phyloP scores from a whole-genome alignment of 2,113 vertebrate genomes.

The Helogale parvula region DNA sequence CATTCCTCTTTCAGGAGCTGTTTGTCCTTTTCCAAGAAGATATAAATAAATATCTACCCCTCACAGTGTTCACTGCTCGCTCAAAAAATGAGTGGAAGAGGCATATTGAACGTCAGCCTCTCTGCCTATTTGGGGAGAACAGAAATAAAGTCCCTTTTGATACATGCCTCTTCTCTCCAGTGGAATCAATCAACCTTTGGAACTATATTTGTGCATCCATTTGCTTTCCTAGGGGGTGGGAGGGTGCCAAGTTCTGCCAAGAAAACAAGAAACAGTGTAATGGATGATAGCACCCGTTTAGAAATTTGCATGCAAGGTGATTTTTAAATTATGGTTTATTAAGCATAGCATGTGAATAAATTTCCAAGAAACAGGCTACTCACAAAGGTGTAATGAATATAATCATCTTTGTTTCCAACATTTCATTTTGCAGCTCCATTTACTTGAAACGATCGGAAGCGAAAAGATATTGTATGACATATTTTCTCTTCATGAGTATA shows the following conservation, averaged over 20 bases:
- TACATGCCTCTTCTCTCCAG: not conserved
- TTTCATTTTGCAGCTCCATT: slow-evolving; percentile 82
- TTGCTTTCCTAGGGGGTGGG: not conserved
- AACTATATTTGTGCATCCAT: not conserved
- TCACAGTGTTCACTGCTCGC: not conserved
- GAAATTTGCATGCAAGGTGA: slow-evolving; percentile 66
- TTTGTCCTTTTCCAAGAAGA: not conserved
- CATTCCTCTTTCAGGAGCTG: not conserved
- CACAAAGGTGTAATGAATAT: slow-evolving; percentile 53
- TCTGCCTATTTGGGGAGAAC: not conserved
- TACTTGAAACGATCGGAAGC: slow-evolving; percentile 76
- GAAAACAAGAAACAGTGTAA: slow-evolving; percentile 26
- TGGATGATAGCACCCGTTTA: not conserved
- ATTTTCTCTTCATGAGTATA: slow-evolving; percentile 75
- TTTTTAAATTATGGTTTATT: slow-evolving; percentile 62
- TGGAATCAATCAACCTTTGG: not conserved
- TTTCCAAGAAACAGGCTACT: slow-evolving; percentile 57
- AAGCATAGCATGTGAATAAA: not conserved
- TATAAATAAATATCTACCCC: not conserved
- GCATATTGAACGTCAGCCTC: not conserved
- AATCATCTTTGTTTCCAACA: slow-evolving; percentile 72
- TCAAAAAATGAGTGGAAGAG: not conserved
- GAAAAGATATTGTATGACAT: slow-evolving; percentile 75
- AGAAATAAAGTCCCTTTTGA: not conserved
- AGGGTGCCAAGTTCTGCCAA: not conserved